Evolutionary conservation across 1,140 invertebrate species (phyloP).

Genomic region (Zaprionus kolodkinae): DNA sequence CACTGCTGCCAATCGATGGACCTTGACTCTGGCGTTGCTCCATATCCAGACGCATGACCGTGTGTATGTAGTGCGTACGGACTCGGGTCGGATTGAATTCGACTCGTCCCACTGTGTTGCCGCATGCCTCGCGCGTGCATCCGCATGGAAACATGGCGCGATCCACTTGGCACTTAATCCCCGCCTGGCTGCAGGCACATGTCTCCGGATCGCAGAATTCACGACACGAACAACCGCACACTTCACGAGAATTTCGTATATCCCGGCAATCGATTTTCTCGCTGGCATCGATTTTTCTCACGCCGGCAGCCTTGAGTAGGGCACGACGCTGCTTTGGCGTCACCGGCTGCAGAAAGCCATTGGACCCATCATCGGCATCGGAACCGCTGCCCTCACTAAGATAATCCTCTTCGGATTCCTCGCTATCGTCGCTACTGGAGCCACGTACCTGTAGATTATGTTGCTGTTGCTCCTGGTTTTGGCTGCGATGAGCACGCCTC

Average conservation of each 20-base stretch:
- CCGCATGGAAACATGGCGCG: conserved; percentile 98
- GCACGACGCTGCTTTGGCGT: conserved; percentile 95
- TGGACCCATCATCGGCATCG: conserved; percentile 95
- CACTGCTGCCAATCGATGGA: conserved; percentile 13
- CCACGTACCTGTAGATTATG: conserved; percentile 85
- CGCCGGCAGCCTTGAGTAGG: conserved; percentile 93
- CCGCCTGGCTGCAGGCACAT: conserved; percentile 96
- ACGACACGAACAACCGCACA: conserved; percentile 98
- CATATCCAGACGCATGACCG: conserved; percentile 96
- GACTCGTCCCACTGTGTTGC: conserved; percentile 95
- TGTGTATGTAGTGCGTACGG: conserved; percentile 98
- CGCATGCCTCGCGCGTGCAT: conserved; percentile 96
- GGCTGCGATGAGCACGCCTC: conserved; percentile 92
- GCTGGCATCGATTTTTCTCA: conserved; percentile 95
- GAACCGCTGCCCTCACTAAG: conserved; percentile 92
- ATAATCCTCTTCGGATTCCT: conserved; percentile 90
- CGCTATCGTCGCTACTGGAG: conserved; percentile 90
- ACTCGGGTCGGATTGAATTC: conserved; percentile 98
- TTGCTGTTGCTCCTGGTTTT: conserved; percentile 89
- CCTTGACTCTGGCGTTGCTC: conserved; percentile 90
- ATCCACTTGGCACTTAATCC: conserved; percentile 98
- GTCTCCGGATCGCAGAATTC: conserved; percentile 97
- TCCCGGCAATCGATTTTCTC: conserved; percentile 98
- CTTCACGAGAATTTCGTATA: conserved; percentile 95
- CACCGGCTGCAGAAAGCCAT: conserved; percentile 97